Evolutionary conservation across 1,140 invertebrate species (phyloP).

Genomic region (Euglossa dilemma): DNA sequence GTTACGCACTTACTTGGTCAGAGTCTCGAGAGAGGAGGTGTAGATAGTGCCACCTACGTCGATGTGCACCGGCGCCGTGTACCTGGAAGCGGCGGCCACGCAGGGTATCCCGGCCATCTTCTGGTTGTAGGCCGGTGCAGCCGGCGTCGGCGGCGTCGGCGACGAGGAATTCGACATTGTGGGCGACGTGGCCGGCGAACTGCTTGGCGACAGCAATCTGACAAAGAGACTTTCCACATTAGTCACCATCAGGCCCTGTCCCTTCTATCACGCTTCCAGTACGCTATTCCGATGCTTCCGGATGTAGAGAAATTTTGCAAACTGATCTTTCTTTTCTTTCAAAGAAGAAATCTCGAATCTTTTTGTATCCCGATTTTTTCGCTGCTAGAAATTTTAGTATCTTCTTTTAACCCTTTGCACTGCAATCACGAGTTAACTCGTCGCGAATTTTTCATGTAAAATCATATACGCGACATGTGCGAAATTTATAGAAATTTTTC

Average conservation of each 20-base stretch:
- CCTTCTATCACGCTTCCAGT: slow-evolving; percentile 9
- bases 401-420: too few relatives aligned
- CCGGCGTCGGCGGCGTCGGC: slow-evolving; percentile 84
- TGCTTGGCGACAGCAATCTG: slow-evolving; percentile 86
- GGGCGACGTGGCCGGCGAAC: slow-evolving; percentile 87
- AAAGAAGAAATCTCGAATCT: too few relatives aligned
- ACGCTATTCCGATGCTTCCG: neutral
- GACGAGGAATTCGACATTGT: slow-evolving; percentile 87
- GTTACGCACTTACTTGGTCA: slow-evolving; percentile 92
- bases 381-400: too few relatives aligned
- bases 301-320: neutral
- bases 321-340: neutral
- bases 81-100: slow-evolving; percentile 94
- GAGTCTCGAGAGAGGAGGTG: slow-evolving; percentile 96
- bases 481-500: too few relatives aligned
- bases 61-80: slow-evolving; percentile 97
- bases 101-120: slow-evolving; percentile 94
- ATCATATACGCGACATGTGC: too few relatives aligned
- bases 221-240: slow-evolving; percentile 71
- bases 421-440: too few relatives aligned
- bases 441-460: too few relatives aligned
- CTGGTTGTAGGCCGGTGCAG: slow-evolving; percentile 83
- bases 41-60: slow-evolving; percentile 98
- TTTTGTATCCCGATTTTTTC: too few relatives aligned
- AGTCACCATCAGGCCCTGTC: slow-evolving; percentile 34